Evolutionary conservation across 1,140 invertebrate genomes (phyloP), one percentile per base, ranked within the genome.

Genomic region (Papilio machaon): DNA sequence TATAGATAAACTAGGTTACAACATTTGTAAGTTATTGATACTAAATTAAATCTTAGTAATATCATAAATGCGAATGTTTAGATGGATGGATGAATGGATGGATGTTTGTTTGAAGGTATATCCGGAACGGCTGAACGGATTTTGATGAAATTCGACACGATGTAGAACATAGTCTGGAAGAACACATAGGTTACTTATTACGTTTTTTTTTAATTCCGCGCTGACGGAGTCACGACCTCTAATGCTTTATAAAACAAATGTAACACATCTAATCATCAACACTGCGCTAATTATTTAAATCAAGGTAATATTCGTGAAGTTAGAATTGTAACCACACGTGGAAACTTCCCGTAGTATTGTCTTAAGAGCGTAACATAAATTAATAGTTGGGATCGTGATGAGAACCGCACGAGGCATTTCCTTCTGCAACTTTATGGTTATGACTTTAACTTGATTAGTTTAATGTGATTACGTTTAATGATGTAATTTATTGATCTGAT

Each of bases 311-410:
- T 58, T 58, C 54, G 17, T 19, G 54, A 58, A 58, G 54, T 58
- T 58, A 58, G 54, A 58, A 58, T 58, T 17, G 54, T 10, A 58
- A 58, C 54, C 54, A 58, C 54, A 19, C 54, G 54, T 58, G n/a
- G n/a, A 58, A 58, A 58, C 54, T 58, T 58, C 54, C 17, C 54
- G 54, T 58, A 19, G n/a, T 19, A 58, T 58, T 58, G 54, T 58
- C n/a, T 58, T 58, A 58, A 58, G 54, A 58, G 54, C n/a, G 54
- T 58, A 58, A 58, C n/a, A 58, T 58, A 58, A 58, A 58, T 58
- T 58, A 58, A 58, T 58, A 58, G 54, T 58, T 58, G 17, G n/a
- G n/a, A 17, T 54, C 15, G 52, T 10, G n/a, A 17, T 58, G 17
- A 19, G n/a, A 58, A 58, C 49, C 49, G 49, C n/a, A 19, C 54